phyloP scores from a whole-genome alignment of 1,140 invertebrate genomes.

The Polypedilum vanderplanki region DNA sequence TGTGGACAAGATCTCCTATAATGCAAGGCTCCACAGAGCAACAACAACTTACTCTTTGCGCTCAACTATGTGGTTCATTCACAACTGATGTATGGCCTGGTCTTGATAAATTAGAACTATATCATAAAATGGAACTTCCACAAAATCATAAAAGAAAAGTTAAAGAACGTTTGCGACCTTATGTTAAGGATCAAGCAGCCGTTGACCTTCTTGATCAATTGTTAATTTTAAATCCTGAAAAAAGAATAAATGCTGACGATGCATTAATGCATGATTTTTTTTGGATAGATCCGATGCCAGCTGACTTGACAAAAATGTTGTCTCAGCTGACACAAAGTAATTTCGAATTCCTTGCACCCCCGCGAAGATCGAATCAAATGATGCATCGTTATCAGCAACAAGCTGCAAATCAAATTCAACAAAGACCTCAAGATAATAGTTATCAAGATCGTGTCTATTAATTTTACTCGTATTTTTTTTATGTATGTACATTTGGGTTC shows the following conservation, averaged over 20 bases:
- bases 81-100: slow-evolving; percentile 91
- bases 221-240: slow-evolving; percentile 83
- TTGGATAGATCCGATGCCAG: slow-evolving; percentile 94
- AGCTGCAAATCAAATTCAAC: slow-evolving; percentile 38
- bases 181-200: slow-evolving; percentile 86
- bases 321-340: slow-evolving; percentile 90
- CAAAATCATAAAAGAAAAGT: slow-evolving; percentile 87
- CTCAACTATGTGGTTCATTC: slow-evolving; percentile 94
- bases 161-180: slow-evolving; percentile 83
- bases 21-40: slow-evolving; percentile 94
- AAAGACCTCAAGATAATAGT: slow-evolving; percentile 43
- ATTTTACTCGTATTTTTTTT: background rate
- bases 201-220: slow-evolving; percentile 92
- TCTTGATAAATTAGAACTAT: slow-evolving; percentile 88
- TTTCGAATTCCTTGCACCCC: slow-evolving; percentile 92
- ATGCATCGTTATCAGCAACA: slow-evolving; percentile 58
- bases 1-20: slow-evolving; percentile 91
- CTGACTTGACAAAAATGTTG: slow-evolving; percentile 86
- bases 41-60: slow-evolving; percentile 91
- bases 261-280: slow-evolving; percentile 98
- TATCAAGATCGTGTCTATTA: slow-evolving; percentile 44
- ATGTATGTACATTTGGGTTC: background rate
- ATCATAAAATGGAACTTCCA: slow-evolving; percentile 82
- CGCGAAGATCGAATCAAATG: slow-evolving; percentile 59
- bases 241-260: slow-evolving; percentile 83